A percentile compares a stretch with the other conserved stretches of the same genome.
These are phyloP conservation scores for Bos javanicus DNA, from an alignment of 2,113 vertebrate genomes.

Conservation along the genomic window DNA sequence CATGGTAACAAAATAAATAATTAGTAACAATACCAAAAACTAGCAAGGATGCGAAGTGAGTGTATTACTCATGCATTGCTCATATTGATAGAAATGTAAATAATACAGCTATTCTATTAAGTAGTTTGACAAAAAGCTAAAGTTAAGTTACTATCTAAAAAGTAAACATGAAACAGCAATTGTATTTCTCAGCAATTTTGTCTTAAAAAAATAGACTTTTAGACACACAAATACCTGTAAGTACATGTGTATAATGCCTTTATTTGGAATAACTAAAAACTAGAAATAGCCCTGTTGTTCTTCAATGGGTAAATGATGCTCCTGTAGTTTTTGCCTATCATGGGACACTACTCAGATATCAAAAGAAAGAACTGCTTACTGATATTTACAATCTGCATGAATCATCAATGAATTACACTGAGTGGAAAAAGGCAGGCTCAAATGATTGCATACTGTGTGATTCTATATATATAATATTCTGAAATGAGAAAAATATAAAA, in stretches of 20 bases:
- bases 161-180: neutral
- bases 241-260: neutral
- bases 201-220: neutral
- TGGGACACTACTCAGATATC: neutral
- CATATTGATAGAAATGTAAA: neutral
- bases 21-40: neutral
- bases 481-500: neutral
- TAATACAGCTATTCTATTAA: neutral
- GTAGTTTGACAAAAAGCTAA: neutral
- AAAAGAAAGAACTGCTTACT: neutral
- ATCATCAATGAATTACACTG: neutral
- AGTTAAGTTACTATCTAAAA: neutral
- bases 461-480: neutral
- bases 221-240: neutral
- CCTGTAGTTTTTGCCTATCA: neutral
- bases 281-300: neutral
- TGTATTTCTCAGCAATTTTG: neutral
- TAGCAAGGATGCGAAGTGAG: neutral
- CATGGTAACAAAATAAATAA: neutral
- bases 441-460: neutral
- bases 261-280: neutral
- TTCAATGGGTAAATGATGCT: neutral
- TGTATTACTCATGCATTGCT: neutral
- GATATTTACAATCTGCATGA: neutral
- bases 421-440: neutral